These are phyloP conservation scores for Drosophila meridionalis DNA, from an alignment of 2,888 invertebrate species.

Conservation along the genomic window DNA sequence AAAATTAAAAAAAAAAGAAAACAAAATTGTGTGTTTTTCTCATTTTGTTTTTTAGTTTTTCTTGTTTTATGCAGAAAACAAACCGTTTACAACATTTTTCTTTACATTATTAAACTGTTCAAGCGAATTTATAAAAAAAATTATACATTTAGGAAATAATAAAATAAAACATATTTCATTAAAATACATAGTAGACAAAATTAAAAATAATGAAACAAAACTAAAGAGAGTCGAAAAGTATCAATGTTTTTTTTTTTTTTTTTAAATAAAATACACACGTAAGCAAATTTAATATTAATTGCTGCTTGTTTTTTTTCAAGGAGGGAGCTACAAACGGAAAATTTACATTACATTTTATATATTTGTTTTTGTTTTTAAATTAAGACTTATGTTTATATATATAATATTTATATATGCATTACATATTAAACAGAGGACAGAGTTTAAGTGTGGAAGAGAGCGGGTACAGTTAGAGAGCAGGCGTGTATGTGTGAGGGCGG, in stretches of 20 bases:
- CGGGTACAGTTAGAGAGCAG: slow-evolving; percentile 25
- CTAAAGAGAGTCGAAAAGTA: slow-evolving; percentile 40
- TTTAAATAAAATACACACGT: slow-evolving; percentile 36
- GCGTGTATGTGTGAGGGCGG: neutral
- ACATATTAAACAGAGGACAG: slow-evolving; percentile 40
- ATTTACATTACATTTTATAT: slow-evolving; percentile 54
- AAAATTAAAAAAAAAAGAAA: slow-evolving; percentile 55
- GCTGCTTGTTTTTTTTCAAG: slow-evolving; percentile 1
- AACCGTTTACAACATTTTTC: slow-evolving; percentile 45
- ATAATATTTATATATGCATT: slow-evolving; percentile 47
- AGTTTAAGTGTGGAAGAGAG: slow-evolving; percentile 24
- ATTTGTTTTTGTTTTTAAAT: slow-evolving; percentile 52
- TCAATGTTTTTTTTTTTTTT: neutral
- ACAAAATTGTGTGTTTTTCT: slow-evolving; percentile 18
- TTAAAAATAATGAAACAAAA: slow-evolving; percentile 65
- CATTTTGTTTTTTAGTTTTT: slow-evolving; percentile 25
- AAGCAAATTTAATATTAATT: slow-evolving; percentile 19
- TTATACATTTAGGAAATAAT: slow-evolving; percentile 35
- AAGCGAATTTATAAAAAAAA: slow-evolving; percentile 33
- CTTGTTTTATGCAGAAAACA: slow-evolving; percentile 35
- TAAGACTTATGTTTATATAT: slow-evolving; percentile 66
- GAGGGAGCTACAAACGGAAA: slow-evolving; percentile 48
- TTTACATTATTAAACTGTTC: slow-evolving; percentile 41
- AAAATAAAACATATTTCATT: slow-evolving; percentile 34
- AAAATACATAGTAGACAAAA: slow-evolving; percentile 54